phyloP scores from a whole-genome alignment of 2,113 vertebrate species.

The Tapirus terrestris region DNA sequence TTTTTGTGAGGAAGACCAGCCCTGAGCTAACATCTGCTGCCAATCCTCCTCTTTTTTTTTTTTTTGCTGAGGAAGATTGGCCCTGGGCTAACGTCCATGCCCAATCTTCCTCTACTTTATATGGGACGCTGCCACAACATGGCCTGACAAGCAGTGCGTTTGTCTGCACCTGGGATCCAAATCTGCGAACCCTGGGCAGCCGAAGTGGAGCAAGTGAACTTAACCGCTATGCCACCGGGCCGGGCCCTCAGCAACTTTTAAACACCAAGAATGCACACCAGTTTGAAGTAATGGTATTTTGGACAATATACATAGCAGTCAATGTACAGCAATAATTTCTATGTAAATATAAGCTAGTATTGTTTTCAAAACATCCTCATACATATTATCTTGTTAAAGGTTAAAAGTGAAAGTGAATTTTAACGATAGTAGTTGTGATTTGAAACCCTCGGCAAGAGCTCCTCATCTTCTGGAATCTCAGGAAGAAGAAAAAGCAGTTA shows the following conservation, averaged over 20 bases:
- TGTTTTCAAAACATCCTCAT: constrained; percentile 39
- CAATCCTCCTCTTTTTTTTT: no score
- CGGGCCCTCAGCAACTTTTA: neutral
- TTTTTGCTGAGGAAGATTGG: no score
- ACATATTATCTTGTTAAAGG: constrained; percentile 69
- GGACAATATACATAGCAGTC: neutral
- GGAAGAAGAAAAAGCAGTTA: neutral
- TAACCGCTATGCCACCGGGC: no score
- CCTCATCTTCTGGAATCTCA: neutral
- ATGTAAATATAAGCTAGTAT: neutral
- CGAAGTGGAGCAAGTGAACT: no score
- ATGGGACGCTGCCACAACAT: no score
- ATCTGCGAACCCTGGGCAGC: no score
- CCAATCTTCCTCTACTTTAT: no score
- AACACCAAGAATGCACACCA: neutral
- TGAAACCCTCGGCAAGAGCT: neutral
- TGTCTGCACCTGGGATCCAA: no score
- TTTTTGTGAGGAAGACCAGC: no score
- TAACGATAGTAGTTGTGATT: constrained; percentile 44
- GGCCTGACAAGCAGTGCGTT: no score
- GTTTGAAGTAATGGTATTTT: neutral
- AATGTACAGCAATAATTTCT: neutral
- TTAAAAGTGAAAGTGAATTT: constrained; percentile 74
- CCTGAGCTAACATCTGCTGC: no score
- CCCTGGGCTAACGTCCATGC: no score